Evolutionary conservation across 2,797 vertebrate genomes (phyloP).

Genomic region (Haliaeetus albicilla): DNA sequence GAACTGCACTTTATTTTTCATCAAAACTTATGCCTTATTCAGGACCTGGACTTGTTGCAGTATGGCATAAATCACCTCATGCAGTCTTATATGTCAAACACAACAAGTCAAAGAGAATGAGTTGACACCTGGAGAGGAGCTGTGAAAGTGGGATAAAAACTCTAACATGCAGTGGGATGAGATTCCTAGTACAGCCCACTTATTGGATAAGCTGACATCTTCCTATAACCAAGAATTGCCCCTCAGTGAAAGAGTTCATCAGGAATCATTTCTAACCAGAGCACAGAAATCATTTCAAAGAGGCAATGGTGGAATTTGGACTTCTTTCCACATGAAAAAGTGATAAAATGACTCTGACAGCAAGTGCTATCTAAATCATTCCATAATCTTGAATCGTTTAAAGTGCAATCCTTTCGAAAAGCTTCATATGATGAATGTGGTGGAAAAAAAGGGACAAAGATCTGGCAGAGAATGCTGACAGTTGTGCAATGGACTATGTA

Average conservation of each 20-base stretch:
- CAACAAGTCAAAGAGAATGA: background rate
- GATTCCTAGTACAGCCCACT: background rate
- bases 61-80: background rate
- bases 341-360: background rate
- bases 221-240: background rate
- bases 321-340: background rate
- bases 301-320: background rate
- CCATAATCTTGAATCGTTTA: background rate
- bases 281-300: background rate
- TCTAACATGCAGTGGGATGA: background rate
- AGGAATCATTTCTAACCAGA: background rate
- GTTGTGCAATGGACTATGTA: background rate
- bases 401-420: background rate
- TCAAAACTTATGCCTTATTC: background rate
- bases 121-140: background rate
- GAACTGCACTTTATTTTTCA: background rate
- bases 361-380: background rate
- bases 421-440: background rate
- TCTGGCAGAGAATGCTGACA: background rate
- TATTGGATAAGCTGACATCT: background rate
- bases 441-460: background rate
- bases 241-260: background rate
- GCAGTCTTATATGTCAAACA: background rate
- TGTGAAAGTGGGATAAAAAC: background rate
- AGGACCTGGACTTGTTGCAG: background rate